phyloP scores from a whole-genome alignment of 2,113 vertebrate genomes.

The Macquaria ambigua region DNA sequence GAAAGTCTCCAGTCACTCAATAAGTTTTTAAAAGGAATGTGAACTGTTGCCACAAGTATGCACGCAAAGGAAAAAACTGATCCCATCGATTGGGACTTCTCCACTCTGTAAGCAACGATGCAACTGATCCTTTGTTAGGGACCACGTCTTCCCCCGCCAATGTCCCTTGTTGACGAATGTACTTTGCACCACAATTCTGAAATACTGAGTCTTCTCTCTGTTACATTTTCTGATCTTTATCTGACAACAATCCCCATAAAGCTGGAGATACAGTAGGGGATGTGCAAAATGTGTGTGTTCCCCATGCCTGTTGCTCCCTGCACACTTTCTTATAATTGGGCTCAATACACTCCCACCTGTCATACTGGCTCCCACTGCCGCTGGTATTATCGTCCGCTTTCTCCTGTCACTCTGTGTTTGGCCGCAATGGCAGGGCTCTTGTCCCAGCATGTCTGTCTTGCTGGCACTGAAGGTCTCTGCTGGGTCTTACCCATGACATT shows the following conservation, averaged over 20 bases:
- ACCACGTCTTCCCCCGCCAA: background rate
- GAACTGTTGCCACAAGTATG: background rate
- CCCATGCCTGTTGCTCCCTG: slow-evolving; percentile 37
- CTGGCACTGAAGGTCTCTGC: slow-evolving; percentile 33
- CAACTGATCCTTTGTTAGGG: slow-evolving; percentile 26
- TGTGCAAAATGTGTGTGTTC: slow-evolving; percentile 50
- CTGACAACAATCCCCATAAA: slow-evolving; percentile 59
- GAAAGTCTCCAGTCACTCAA: background rate
- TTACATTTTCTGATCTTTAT: slow-evolving; percentile 53
- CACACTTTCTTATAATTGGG: slow-evolving; percentile 62
- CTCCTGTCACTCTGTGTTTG: slow-evolving; percentile 60
- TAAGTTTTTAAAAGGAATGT: slow-evolving; percentile 4
- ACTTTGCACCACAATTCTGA: slow-evolving; percentile 29
- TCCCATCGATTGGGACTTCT: slow-evolving; percentile 12
- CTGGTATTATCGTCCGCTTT: slow-evolving; percentile 45
- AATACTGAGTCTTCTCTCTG: slow-evolving; percentile 22
- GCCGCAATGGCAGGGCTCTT: slow-evolving; percentile 28
- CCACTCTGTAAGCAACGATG: background rate
- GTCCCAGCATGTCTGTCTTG: slow-evolving; percentile 42
- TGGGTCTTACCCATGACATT: slow-evolving; percentile 40
- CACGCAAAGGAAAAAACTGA: slow-evolving; percentile 8
- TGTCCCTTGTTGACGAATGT: slow-evolving; percentile 11
- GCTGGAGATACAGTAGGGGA: slow-evolving; percentile 9
- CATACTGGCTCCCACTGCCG: slow-evolving; percentile 41
- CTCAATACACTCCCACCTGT: slow-evolving; percentile 58